Evolutionary conservation across 2,113 vertebrate species (phyloP).

Genomic region (Ageneiosus marmoratus): DNA sequence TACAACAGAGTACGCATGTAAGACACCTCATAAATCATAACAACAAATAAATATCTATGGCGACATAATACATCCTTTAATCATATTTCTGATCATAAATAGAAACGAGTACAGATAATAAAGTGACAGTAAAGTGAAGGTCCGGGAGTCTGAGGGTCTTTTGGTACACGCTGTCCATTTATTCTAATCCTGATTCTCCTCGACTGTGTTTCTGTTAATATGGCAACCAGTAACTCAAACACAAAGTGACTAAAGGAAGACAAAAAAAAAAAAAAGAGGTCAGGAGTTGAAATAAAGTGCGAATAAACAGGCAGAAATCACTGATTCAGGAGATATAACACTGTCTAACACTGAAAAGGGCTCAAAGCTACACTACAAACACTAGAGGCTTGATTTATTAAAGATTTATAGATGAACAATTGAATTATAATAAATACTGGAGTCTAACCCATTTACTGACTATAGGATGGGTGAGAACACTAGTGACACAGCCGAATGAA

Average conservation of each 20-base stretch:
- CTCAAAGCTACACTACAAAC: not conserved
- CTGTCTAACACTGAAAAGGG: not conserved
- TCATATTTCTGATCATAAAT: not conserved
- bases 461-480: not conserved
- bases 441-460: not conserved
- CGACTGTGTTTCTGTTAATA: not conserved
- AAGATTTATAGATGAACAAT: not conserved
- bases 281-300: not conserved
- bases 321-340: not conserved
- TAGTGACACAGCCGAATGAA: not conserved
- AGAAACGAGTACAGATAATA: too few species aligned
- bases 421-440: not conserved
- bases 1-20: not conserved
- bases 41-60: slow-evolving; percentile 5
- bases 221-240: not conserved
- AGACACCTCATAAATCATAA: not conserved
- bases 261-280: not conserved
- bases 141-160: not conserved
- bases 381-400: not conserved
- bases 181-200: not conserved
- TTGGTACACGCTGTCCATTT: not conserved
- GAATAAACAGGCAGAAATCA: not conserved
- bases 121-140: slow-evolving; percentile 3
- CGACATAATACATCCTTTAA: not conserved
- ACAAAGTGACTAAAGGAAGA: not conserved